Conservation (phyloP, 2,797 vertebrate species). For the Sus cebifrons region DNA sequence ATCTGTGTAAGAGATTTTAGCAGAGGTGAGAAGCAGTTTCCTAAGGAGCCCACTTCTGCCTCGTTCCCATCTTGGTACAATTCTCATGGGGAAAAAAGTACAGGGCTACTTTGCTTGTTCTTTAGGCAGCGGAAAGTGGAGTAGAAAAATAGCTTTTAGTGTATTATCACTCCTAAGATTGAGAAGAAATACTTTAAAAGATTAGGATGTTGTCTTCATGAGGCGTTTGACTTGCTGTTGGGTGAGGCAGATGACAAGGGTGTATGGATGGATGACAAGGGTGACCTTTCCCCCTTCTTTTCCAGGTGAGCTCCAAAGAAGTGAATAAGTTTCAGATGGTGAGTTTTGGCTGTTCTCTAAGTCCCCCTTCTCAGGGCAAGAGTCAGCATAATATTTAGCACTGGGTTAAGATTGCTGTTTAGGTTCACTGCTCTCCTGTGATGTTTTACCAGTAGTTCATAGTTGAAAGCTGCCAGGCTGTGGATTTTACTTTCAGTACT, state of each 20-base stretch:
- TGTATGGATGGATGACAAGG: background rate
- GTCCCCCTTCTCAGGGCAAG: background rate
- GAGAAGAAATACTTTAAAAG: conserved; percentile 24
- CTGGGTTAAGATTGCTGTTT: background rate
- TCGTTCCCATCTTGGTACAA: background rate
- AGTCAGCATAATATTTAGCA: background rate
- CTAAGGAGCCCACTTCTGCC: background rate
- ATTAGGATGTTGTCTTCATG: conserved; percentile 27
- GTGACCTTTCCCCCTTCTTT: conserved; percentile 72
- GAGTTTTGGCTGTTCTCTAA: conserved; percentile 86
- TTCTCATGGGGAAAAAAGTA: conserved; percentile 11
- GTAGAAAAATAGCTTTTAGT: background rate
- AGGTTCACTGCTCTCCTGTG: background rate
- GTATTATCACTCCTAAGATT: background rate
- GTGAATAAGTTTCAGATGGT: conserved; percentile 99
- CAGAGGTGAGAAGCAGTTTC: background rate
- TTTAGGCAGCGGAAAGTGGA: background rate
- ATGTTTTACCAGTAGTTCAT: conserved; percentile 11
- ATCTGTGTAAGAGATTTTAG: background rate
- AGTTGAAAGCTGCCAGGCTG: conserved; percentile 6
- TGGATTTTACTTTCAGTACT: conserved; percentile 53
- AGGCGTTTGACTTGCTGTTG: conserved; percentile 1
- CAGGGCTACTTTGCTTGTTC: conserved; percentile 27
- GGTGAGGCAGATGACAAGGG: background rate
- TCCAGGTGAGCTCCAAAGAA: conserved; percentile 98